Base-by-base conservation (phyloP, 1,140 invertebrate genomes). In the Zophobas morio region DNA sequence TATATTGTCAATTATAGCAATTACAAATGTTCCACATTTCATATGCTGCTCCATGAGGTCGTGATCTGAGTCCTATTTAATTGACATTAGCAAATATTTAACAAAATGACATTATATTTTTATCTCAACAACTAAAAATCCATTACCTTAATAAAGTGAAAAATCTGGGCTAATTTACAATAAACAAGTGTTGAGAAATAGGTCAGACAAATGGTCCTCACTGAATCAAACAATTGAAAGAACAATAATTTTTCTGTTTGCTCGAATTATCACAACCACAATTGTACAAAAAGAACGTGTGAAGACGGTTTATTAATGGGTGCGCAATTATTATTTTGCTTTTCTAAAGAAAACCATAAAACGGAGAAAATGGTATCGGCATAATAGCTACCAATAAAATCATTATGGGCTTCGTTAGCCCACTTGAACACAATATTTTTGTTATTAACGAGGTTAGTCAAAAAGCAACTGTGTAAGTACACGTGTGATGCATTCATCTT, bases 141-240 rank as follows among this genome's bases (percentile, higher is more conserved):
- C 20, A 20, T 20, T 20, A 20, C 20, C 20, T 20, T 20, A 20
- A 20, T 20, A 20, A 20, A 20, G 20, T 20, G 20, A 20, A 20
- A 20, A 20, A 20, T 20, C 20, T 20, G 20, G 20, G 20, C 20
- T 20, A 20, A 20, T 20, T 20, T 20, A 20, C 20, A 20, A 20
- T 20, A 33, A 66, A 39, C 5, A 66, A 66, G 42, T 66, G 20
- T 32, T 66, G 60, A 66, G 60, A 66, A 66, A 66, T 40, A 66
- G 60, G 60, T 66, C 42, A 39, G 37, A 66, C 37, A 40, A 4
- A 36, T 60, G 36, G 20, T 20, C 37, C 49, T 20, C 49, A 53
- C 2, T n/a, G 49, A 8, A 8, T 20, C 34, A 60, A 66, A 66
- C 20, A 66, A 66, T 36, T 20, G 20, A 20, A 66, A 66, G 40